Conservation (phyloP, 2,113 vertebrate genomes). For the Saguinus midas region DNA sequence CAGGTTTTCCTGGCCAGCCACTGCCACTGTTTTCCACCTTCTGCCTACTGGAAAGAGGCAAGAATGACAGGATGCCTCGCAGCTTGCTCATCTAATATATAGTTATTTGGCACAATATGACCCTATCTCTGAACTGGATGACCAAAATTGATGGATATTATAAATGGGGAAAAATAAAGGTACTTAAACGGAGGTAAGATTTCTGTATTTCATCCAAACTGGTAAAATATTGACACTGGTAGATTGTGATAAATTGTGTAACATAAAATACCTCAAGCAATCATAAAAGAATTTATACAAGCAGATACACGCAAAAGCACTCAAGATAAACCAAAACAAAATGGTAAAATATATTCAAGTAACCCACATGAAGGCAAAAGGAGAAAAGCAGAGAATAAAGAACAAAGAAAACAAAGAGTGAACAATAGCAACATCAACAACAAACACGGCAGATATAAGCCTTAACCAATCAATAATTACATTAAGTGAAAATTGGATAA, state of each 20-base stretch:
- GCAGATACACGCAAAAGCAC: background rate
- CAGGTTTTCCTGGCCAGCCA: background rate
- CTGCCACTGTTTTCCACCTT: background rate
- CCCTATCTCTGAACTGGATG: background rate
- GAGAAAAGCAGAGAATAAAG: background rate
- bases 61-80: background rate
- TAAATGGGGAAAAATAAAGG: background rate
- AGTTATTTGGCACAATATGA: background rate
- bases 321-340: background rate
- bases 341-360: background rate
- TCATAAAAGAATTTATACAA: background rate
- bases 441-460: background rate
- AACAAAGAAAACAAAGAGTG: background rate
- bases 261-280: background rate
- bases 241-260: background rate
- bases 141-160: background rate
- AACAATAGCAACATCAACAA: background rate
- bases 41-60: background rate
- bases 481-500: slow-evolving; percentile 1
- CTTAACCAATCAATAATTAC: background rate
- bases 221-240: background rate
- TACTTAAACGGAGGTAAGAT: background rate
- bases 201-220: background rate
- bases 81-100: background rate
- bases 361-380: background rate